Evolutionary conservation across 2,888 invertebrate genomes (phyloP).

Genomic region (Holacanthella duospinosa): DNA sequence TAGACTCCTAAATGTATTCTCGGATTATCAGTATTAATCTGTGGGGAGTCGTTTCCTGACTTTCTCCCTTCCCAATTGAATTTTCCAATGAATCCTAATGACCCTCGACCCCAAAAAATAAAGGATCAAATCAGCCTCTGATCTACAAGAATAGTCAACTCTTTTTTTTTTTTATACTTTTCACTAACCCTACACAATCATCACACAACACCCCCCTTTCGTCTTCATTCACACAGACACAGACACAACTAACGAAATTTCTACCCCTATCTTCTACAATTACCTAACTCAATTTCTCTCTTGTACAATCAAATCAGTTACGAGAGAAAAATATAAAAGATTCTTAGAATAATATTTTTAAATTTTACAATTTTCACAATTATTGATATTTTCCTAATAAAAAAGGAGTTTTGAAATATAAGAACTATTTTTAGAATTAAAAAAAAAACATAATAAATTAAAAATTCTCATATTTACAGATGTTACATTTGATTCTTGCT

Average conservation of each 20-base stretch:
- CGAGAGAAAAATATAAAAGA: neutral
- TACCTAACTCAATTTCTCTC: neutral
- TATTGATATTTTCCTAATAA: no score
- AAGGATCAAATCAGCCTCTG: conserved; percentile 38
- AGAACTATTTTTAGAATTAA: no score
- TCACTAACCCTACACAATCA: no score
- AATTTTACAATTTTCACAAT: no score
- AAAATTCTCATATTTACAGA: no score
- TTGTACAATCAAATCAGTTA: neutral
- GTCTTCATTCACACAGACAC: no score
- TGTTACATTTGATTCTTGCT: no score
- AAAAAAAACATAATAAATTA: no score
- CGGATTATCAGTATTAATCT: conserved; percentile 38
- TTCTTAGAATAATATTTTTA: neutral
- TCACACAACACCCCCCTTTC: no score
- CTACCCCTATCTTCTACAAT: no score
- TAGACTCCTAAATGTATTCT: neutral
- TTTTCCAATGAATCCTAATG: conserved; percentile 39
- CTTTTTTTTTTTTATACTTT: neutral
- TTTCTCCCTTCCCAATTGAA: conserved; percentile 36
- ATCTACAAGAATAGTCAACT: neutral
- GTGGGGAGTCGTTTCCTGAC: conserved; percentile 37
- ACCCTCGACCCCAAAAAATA: conserved; percentile 37
- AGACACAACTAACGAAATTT: no score
- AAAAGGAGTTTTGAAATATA: no score